Base-by-base conservation (phyloP, 2,113 vertebrate genomes). In the Bos indicus region DNA sequence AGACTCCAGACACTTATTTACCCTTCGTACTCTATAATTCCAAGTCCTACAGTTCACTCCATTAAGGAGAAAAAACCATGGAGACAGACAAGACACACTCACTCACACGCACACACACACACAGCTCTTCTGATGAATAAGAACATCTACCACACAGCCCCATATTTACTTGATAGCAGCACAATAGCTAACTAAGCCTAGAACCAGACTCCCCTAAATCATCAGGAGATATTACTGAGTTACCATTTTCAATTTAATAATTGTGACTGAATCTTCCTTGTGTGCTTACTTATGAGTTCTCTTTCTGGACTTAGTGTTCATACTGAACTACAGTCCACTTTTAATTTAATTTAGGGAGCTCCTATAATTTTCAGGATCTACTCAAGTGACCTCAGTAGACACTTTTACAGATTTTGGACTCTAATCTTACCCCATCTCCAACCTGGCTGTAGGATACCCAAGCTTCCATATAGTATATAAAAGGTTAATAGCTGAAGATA, bases 401-500 rank as follows among this genome's bases (percentile, higher is more conserved):
- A 98, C 97, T 97, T 40, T 92, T 7, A 96, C 0, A 98, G 97
- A 98, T 96, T 95, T 84, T 97, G n/a, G 48, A 67, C n/a, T 94
- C 94, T 95, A 88, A 92, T 71, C 60, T 92, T 88, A 94, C 10
- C 33, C 89, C 52, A 78, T 96, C 88, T 91, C 64, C 36, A 98
- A 92, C 64, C 40, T 85, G 52, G 78, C 57, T 93, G 54, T 92
- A 97, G 60, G 57, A 94, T 78, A 94, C 36, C 67, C 93, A 95
- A 96, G 83, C 97, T 98, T 97, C 97, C 94, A 96, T 57, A 88
- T 12, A 95, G 82, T 77, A 91, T 59, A 88, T 90, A 94, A 96
- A 96, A 28, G 12, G 96, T 97, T 98, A 97, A 97, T 88, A 98
- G 97, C 97, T 97, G 96, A 99, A 98, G 98, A 98, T 97, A 98